Evolutionary conservation across 2,888 invertebrate species (phyloP).

Genomic region (Ichneumon xanthorius): DNA sequence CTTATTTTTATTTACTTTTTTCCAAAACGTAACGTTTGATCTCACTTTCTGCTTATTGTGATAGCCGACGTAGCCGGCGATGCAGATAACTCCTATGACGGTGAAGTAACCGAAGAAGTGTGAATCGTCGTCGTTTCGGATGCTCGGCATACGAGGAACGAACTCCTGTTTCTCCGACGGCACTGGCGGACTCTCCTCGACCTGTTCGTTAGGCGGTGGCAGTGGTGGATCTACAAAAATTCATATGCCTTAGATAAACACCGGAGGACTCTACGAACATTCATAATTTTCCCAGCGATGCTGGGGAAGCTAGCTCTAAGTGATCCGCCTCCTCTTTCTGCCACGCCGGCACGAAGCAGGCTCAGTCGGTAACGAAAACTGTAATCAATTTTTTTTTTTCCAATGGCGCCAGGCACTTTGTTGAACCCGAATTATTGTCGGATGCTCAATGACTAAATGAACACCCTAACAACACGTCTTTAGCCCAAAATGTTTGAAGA

Average conservation of each 20-base stretch:
- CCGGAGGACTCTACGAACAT: not conserved
- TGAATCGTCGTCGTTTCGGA: conserved; percentile 86
- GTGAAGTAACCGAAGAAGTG: conserved; percentile 90
- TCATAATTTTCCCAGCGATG: not conserved
- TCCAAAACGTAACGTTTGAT: conserved; percentile 19
- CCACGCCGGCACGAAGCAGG: not conserved
- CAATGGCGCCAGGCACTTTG: not conserved
- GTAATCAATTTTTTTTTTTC: not conserved
- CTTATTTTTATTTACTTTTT: conserved; percentile 1
- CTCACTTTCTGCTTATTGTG: conserved; percentile 89
- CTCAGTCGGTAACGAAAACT: not conserved
- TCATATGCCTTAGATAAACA: not conserved
- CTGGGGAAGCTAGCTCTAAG: not conserved
- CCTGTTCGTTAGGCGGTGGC: conserved; percentile 18
- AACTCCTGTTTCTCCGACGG: conserved; percentile 38
- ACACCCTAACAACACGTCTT: not conserved
- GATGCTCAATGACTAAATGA: not conserved
- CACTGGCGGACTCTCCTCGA: conserved; percentile 5
- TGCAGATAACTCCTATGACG: conserved; percentile 87
- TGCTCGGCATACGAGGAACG: conserved; percentile 49
- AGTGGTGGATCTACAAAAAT: conserved; percentile 36
- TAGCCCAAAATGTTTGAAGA: not conserved
- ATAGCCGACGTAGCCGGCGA: conserved; percentile 88
- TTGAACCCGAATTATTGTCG: not conserved
- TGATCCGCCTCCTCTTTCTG: not conserved